Evolutionary conservation across 2,113 vertebrate genomes (phyloP).

Genomic region (Furnarius figulus): DNA sequence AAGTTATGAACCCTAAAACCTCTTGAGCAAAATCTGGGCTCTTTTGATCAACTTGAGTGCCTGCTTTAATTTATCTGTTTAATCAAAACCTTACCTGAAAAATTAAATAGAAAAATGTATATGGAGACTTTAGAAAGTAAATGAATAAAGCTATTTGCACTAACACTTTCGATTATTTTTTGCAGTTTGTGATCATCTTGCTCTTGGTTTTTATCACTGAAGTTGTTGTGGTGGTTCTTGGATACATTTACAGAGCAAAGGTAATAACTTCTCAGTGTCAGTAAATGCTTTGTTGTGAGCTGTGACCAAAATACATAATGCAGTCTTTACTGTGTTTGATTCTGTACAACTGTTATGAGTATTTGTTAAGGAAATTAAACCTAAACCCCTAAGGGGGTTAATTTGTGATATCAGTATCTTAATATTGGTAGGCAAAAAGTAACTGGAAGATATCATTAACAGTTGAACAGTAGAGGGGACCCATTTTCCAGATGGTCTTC

Average conservation of each 20-base stretch:
- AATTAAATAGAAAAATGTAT: neutral
- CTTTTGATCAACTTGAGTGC: neutral
- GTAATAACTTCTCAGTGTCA: conserved; percentile 64
- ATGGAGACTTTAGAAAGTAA: neutral
- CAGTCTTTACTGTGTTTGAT: neutral
- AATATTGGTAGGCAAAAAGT: neutral
- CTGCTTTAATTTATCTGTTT: neutral
- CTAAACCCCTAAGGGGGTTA: neutral
- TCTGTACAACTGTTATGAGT: neutral
- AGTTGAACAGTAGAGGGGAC: neutral
- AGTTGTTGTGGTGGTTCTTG: conserved; percentile 94
- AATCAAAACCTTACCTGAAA: neutral
- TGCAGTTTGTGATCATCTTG: conserved; percentile 94
- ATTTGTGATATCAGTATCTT: neutral
- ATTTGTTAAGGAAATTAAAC: neutral
- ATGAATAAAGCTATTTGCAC: neutral
- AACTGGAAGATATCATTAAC: neutral
- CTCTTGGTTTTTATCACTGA: conserved; percentile 95
- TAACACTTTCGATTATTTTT: conserved; percentile 22
- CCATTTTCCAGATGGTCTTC: neutral
- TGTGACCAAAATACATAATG: neutral
- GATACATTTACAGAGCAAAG: conserved; percentile 98
- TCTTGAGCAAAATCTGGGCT: neutral
- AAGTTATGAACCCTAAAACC: neutral
- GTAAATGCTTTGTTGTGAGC: neutral